These are phyloP conservation scores for mouse (Mus musculus) DNA, from an alignment of 2,113 vertebrate genomes.

Conservation along the genomic window DNA sequence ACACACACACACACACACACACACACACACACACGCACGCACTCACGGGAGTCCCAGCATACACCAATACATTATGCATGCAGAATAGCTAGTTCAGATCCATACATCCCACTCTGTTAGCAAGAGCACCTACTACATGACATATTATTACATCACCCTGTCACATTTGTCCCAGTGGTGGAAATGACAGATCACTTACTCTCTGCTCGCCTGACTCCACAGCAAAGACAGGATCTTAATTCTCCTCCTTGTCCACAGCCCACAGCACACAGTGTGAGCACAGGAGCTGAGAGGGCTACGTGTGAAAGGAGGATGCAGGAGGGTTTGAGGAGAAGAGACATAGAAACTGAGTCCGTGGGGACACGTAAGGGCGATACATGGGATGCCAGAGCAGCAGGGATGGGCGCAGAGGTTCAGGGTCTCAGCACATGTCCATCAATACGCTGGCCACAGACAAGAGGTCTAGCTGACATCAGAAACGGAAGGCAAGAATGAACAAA, in stretches of 20 bases:
- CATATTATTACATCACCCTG: fast-evolving
- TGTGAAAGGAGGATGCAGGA: not conserved
- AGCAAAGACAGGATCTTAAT: not conserved
- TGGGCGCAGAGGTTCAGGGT: not conserved
- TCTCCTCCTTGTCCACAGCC: not conserved
- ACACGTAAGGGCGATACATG: not conserved
- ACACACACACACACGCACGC: not conserved
- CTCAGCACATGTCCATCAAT: not conserved
- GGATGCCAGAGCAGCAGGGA: not conserved
- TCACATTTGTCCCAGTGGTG: fast-evolving
- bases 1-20: not conserved
- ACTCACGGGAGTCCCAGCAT: not conserved
- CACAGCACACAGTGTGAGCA: not conserved
- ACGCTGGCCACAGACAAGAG: not conserved
- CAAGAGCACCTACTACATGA: not conserved
- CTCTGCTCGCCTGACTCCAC: not conserved
- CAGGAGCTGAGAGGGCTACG: not conserved
- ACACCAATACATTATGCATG: not conserved
- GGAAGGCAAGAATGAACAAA: not conserved
- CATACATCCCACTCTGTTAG: not conserved
- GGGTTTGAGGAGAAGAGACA: not conserved
- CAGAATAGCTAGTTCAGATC: not conserved
- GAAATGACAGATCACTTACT: not conserved
- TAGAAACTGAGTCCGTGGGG: not conserved
- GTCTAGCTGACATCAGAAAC: not conserved